Evolutionary conservation across 37 sponge, comb jelly and placozoan genomes (phyloP), one percentile per base, ranked within the genome.

Genomic region (Petrosia ficiformis): DNA sequence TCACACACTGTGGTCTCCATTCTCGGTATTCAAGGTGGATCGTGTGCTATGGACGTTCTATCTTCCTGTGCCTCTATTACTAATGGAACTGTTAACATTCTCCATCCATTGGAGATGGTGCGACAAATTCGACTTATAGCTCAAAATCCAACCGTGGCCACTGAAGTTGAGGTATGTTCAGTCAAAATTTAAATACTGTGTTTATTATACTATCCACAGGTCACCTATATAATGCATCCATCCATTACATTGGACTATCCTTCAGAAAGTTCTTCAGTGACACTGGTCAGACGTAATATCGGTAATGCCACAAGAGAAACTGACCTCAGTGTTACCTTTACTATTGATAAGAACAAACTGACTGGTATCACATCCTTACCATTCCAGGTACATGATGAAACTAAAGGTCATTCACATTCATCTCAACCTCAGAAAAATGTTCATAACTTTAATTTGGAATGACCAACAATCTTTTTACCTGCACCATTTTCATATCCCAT

Each of bases 61-160:
- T 78, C 86, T n/a, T 57, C 82, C 40, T 88, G 93, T 67, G 93
- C 96, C 24, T 70, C 86, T 67, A 72, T 92, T 54, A 89, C 93
- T 30, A 81, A 78, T 64, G 96, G 96, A 30, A 92, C 93, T 11
- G 86, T 96, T 67, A 96, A 96, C 82, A 90, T 92, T 63, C 87
- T 96, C 29, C 93, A 96, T 63, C 96, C 96, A 26, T 83, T 96
- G 76, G 96, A 96, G 81, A 88, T 96, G 77, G 90, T 92, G n/a
- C 80, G 96, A 32, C 96, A 96, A 71, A 89, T 96, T 24, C 41
- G 96, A 21, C 79, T 81, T 68, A 96, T 96, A 42, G 74, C 93
- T 19, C 96, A 96, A 81, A 96, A 96, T 72, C 93, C 90, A 11
- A 85, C 72, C 39, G 71, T 96, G 24, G 96, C 96, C 39, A 86